Evolutionary conservation across 2,797 vertebrate genomes (phyloP).

Genomic region (Ara ararauna): DNA sequence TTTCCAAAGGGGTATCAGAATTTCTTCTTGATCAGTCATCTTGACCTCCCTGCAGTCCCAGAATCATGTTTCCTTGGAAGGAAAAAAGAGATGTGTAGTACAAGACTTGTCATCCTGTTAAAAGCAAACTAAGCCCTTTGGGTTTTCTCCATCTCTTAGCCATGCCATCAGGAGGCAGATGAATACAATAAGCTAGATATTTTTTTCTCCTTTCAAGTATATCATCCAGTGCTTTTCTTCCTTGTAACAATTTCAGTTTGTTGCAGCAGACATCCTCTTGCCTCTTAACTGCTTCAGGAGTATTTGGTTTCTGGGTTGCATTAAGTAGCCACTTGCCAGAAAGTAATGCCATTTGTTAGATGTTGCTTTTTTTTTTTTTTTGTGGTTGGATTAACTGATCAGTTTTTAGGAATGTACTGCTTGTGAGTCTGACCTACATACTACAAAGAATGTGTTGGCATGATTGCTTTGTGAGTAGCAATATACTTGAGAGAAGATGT

Average conservation of each 20-base stretch:
- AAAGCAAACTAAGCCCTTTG: not conserved
- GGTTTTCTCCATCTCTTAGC: not conserved
- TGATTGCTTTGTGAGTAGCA: not conserved
- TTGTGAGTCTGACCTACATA: not conserved
- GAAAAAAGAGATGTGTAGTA: not conserved
- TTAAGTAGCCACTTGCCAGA: not conserved
- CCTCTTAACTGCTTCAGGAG: not conserved
- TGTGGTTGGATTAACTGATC: not conserved
- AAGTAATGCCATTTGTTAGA: not conserved
- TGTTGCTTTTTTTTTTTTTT: not conserved
- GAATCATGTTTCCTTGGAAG: not conserved
- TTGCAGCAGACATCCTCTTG: not conserved
- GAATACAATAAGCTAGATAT: not conserved
- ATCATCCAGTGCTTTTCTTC: not conserved
- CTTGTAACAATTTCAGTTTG: not conserved
- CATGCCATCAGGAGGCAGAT: not conserved
- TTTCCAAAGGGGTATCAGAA: not conserved
- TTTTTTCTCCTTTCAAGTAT: not conserved
- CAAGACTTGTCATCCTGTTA: not conserved
- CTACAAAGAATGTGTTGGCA: not conserved
- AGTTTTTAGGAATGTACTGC: not conserved
- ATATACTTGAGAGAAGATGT: not conserved
- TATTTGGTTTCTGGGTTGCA: not conserved
- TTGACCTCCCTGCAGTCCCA: not conserved
- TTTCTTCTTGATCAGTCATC: not conserved